Evolutionary conservation across 2,888 invertebrate species (phyloP).

Genomic region (Leptarthrus brevirostris): DNA sequence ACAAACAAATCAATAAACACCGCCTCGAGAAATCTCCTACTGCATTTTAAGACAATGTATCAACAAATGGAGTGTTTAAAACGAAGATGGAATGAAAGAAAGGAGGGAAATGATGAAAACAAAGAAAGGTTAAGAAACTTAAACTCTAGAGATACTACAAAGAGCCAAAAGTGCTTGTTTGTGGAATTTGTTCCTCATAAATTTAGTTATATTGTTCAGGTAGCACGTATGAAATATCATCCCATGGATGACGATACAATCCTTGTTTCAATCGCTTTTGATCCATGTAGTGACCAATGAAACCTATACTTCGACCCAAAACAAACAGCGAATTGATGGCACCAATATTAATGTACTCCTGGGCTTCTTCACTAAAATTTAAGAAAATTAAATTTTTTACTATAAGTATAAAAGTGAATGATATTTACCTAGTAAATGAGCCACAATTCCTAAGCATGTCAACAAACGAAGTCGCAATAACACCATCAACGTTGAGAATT

Average conservation of each 20-base stretch:
- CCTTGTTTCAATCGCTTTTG: slow-evolving; percentile 99
- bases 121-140: neutral
- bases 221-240: slow-evolving; percentile 81
- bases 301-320: slow-evolving; percentile 96
- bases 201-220: slow-evolving; percentile 63
- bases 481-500: slow-evolving; percentile 98
- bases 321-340: slow-evolving; percentile 98
- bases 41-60: slow-evolving; percentile 8
- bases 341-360: slow-evolving; percentile 97
- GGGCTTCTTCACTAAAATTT: slow-evolving; percentile 86
- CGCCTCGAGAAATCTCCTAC: slow-evolving; percentile 13
- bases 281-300: slow-evolving; percentile 98
- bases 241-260: slow-evolving; percentile 99
- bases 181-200: slow-evolving; percentile 12
- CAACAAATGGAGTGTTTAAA: slow-evolving; percentile 21
- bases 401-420: slow-evolving; percentile 1
- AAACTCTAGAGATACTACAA: slow-evolving; percentile 6
- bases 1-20: slow-evolving; percentile 41
- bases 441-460: slow-evolving; percentile 95
- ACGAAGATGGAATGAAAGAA: slow-evolving; percentile 1
- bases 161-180: neutral
- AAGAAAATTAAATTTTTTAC: neutral
- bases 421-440: slow-evolving; percentile 85
- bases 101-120: neutral
- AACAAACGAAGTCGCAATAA: slow-evolving; percentile 97